Percentiles rank a stretch among this genome's conserved stretches.
These are phyloP conservation scores for Aphelocoma californica DNA, from an alignment of 2,797 vertebrate species.

Conservation along the genomic window DNA sequence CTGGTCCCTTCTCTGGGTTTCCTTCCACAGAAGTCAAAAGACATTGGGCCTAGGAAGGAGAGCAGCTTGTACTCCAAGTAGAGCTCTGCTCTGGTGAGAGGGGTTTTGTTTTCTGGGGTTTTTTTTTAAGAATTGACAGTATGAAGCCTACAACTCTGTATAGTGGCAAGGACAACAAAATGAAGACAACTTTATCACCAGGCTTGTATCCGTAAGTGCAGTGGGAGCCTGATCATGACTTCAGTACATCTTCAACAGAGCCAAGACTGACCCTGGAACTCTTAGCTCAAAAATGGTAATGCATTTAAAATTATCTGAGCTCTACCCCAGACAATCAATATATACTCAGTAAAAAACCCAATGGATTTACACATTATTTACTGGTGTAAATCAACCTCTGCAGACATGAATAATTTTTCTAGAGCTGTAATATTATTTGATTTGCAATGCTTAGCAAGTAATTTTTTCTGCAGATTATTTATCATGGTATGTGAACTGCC, in stretches of 20 bases:
- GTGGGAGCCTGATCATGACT: neutral
- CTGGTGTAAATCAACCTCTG: neutral
- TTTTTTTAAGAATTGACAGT: neutral
- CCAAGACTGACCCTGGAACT: neutral
- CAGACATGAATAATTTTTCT: neutral
- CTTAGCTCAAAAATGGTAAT: neutral
- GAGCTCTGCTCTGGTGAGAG: neutral
- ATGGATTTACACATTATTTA: neutral
- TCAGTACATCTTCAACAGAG: neutral
- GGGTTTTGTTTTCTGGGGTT: fast-evolving
- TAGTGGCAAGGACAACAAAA: neutral
- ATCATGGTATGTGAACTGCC: neutral
- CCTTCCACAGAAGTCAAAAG: neutral
- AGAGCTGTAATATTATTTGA: neutral
- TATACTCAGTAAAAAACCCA: neutral
- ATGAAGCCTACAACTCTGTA: neutral
- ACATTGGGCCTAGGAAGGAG: neutral
- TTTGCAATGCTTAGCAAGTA: slow-evolving; percentile 21
- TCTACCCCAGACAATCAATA: slow-evolving; percentile 1
- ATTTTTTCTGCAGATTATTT: neutral
- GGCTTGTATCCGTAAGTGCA: neutral
- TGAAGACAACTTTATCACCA: neutral
- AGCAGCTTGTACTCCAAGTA: neutral
- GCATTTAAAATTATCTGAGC: neutral
- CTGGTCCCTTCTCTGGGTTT: neutral